These are phyloP conservation scores for Calephelis virginiensis DNA, from an alignment of 1,140 invertebrate species.

Conservation along the genomic window DNA sequence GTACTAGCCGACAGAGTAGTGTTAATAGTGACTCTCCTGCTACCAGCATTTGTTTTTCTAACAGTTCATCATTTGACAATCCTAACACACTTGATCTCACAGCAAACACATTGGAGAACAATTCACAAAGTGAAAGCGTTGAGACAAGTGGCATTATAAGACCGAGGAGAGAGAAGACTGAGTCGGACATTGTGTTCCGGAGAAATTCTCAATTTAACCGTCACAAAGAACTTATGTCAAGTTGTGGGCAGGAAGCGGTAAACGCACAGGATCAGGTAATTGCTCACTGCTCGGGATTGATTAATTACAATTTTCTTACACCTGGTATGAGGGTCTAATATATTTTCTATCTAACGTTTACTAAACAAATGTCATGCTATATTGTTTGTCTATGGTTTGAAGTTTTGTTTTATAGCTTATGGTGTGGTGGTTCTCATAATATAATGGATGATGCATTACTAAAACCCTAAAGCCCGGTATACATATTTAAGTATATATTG, in stretches of 20 bases:
- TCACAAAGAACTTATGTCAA: slow-evolving; percentile 77
- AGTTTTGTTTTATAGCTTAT: slow-evolving; percentile 45
- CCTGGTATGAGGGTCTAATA: slow-evolving; percentile 65
- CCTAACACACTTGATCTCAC: slow-evolving; percentile 57
- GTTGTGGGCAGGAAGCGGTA: slow-evolving; percentile 74
- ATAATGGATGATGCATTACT: slow-evolving; percentile 5
- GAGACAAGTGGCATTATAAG: slow-evolving; percentile 58
- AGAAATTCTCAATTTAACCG: slow-evolving; percentile 83
- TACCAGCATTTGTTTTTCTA: slow-evolving; percentile 59
- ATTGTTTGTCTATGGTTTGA: slow-evolving; percentile 37
- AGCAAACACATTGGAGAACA: slow-evolving; percentile 48
- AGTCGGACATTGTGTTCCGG: slow-evolving; percentile 88
- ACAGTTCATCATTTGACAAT: slow-evolving; percentile 50
- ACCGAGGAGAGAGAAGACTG: slow-evolving; percentile 90
- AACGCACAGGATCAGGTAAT: slow-evolving; percentile 74
- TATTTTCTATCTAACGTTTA: slow-evolving; percentile 54
- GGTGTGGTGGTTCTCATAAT: slow-evolving; percentile 35
- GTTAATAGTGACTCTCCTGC: slow-evolving; percentile 65
- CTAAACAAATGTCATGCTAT: slow-evolving; percentile 54
- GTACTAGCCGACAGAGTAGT: slow-evolving; percentile 56
- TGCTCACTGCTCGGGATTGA: slow-evolving; percentile 71
- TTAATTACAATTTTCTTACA: slow-evolving; percentile 59
- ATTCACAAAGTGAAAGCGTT: slow-evolving; percentile 26
- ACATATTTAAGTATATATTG: slow-evolving; percentile 34
- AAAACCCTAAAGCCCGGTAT: neutral